Conservation (phyloP, 2,888 invertebrate genomes). For the Beris morrisii region DNA sequence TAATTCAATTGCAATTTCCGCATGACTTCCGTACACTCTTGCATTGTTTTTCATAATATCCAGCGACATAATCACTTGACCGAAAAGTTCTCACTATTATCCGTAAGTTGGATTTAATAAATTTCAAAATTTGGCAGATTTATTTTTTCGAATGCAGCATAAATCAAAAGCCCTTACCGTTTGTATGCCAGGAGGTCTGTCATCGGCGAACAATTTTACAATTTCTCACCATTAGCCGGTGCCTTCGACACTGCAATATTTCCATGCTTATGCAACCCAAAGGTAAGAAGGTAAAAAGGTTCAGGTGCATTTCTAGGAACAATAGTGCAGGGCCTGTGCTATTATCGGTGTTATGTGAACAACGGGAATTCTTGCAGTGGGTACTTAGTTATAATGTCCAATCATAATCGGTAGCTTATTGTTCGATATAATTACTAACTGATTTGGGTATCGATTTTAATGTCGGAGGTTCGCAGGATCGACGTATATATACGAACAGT, state of each 20-base stretch:
- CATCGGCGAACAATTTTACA: constrained; percentile 7
- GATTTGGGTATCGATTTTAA: too few species aligned
- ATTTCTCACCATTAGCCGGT: constrained; percentile 26
- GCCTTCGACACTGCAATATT: constrained; percentile 4
- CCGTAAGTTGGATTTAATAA: constrained; percentile 4
- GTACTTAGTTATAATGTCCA: too few species aligned
- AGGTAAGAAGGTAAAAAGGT: constrained; percentile 12
- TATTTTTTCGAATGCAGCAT: constrained; percentile 16
- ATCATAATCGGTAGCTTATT: too few species aligned
- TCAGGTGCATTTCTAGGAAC: constrained; percentile 12
- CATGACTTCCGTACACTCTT: too few species aligned
- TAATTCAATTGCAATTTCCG: too few species aligned
- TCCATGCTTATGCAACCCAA: constrained; percentile 13
- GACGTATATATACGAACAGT: too few species aligned
- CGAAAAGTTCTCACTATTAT: too few species aligned
- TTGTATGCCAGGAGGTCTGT: constrained; percentile 7
- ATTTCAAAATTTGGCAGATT: constrained; percentile 21
- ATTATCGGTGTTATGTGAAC: not conserved
- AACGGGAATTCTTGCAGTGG: too few species aligned
- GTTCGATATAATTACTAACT: too few species aligned
- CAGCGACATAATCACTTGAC: constrained; percentile 3
- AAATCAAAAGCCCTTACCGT: constrained; percentile 23
- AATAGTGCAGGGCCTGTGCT: constrained; percentile 4
- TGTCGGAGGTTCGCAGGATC: too few species aligned
- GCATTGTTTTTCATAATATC: too few species aligned